phyloP scores from a whole-genome alignment of 2,797 vertebrate genomes.

The Sebastes umbrosus region DNA sequence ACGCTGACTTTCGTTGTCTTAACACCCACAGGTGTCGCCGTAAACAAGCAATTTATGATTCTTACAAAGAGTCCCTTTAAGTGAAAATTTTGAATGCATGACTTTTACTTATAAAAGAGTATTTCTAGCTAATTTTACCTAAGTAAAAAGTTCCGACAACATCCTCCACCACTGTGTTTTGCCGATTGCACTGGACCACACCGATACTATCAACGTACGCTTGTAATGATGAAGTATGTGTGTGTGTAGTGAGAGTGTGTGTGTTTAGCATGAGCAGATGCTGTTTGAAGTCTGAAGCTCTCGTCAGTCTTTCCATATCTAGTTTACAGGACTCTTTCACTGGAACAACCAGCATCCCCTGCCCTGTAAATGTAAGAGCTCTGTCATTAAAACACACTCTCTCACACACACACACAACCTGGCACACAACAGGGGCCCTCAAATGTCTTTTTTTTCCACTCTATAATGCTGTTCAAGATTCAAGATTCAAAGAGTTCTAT shows the following conservation, averaged over 20 bases:
- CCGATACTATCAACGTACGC: neutral
- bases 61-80: too few relatives aligned
- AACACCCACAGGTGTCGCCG: too few relatives aligned
- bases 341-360: conserved; percentile 7
- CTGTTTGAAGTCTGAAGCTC: neutral
- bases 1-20: too few relatives aligned
- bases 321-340: conserved; percentile 3
- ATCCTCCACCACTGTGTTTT: neutral
- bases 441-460: neutral
- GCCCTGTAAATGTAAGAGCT: conserved; percentile 3
- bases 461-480: neutral
- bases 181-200: neutral
- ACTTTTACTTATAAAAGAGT: too few relatives aligned
- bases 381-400: neutral
- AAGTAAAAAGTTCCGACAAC: too few relatives aligned
- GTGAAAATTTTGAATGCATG: too few relatives aligned
- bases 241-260: neutral
- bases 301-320: conserved; percentile 27
- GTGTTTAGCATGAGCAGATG: neutral
- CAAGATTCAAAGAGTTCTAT: too few relatives aligned
- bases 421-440: neutral
- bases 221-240: neutral
- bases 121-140: too few relatives aligned
- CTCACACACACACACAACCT: neutral
- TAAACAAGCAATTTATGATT: too few relatives aligned